Evolutionary conservation across 2,888 invertebrate species (phyloP).

Genomic region (Helleia helle): DNA sequence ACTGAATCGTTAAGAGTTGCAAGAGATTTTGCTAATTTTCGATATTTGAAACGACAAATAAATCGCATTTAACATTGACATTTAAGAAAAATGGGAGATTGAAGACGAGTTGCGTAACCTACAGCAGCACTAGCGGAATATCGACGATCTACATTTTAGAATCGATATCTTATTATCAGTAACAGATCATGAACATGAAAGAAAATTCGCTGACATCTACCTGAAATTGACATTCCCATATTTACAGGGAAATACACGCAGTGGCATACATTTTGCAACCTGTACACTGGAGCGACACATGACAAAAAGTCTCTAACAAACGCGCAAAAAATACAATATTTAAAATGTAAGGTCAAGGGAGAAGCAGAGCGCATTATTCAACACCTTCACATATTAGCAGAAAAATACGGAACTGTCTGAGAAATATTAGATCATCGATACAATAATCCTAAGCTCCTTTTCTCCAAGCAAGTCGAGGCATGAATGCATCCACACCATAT

Average conservation of each 20-base stretch:
- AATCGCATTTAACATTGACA: no score
- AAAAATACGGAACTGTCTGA: neutral
- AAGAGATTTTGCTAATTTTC: no score
- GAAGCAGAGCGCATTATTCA: no score
- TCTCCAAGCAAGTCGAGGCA: neutral
- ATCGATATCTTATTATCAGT: neutral
- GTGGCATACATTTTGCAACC: neutral
- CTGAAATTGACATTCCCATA: neutral
- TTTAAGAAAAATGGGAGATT: no score
- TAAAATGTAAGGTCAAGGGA: neutral
- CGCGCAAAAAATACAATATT: neutral
- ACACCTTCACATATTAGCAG: neutral
- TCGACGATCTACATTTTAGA: no score
- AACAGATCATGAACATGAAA: no score
- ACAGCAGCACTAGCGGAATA: no score
- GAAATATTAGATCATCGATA: neutral
- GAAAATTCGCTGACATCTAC: no score
- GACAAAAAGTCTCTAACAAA: neutral
- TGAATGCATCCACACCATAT: conserved; percentile 1
- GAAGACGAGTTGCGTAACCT: no score
- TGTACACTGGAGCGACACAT: neutral
- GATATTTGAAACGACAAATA: no score
- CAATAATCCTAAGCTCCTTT: neutral
- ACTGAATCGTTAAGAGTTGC: no score
- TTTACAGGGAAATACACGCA: no score